phyloP scores from a whole-genome alignment of 2,113 vertebrate genomes.

The Corythornis vintsioides region DNA sequence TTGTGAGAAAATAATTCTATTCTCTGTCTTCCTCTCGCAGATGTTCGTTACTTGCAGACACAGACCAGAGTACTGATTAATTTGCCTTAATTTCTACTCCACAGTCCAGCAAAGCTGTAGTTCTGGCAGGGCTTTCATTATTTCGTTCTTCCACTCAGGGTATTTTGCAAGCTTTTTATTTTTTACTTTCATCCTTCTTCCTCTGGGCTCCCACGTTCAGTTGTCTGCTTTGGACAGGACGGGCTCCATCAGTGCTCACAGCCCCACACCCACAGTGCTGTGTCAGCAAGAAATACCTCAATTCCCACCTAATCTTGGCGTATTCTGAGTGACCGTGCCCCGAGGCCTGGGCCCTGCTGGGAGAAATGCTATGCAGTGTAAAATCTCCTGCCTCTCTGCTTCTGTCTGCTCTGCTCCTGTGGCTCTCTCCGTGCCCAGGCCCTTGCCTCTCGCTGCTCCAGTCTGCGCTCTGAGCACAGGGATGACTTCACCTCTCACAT shows the following conservation, averaged over 20 bases:
- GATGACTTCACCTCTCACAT: conserved; percentile 11
- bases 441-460: neutral
- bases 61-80: neutral
- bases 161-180: neutral
- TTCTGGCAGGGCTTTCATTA: neutral
- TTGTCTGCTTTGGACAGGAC: neutral
- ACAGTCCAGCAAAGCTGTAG: neutral
- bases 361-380: neutral
- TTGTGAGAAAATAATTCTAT: neutral
- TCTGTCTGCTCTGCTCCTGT: neutral
- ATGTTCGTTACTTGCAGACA: neutral
- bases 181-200: neutral
- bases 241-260: neutral
- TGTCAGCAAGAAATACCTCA: neutral
- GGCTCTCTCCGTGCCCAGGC: neutral
- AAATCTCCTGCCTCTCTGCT: neutral
- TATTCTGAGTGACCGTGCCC: neutral
- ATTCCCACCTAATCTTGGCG: neutral
- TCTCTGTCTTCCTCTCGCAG: neutral
- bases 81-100: neutral
- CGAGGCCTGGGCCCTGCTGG: neutral
- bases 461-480: neutral
- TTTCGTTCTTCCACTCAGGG: neutral
- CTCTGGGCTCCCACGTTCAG: neutral
- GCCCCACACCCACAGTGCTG: too few species aligned